Percentiles rank a stretch among this genome's conserved stretches.
Evolutionary conservation across 2,797 vertebrate genomes (phyloP).

Genomic region (Squalus acanthias): DNA sequence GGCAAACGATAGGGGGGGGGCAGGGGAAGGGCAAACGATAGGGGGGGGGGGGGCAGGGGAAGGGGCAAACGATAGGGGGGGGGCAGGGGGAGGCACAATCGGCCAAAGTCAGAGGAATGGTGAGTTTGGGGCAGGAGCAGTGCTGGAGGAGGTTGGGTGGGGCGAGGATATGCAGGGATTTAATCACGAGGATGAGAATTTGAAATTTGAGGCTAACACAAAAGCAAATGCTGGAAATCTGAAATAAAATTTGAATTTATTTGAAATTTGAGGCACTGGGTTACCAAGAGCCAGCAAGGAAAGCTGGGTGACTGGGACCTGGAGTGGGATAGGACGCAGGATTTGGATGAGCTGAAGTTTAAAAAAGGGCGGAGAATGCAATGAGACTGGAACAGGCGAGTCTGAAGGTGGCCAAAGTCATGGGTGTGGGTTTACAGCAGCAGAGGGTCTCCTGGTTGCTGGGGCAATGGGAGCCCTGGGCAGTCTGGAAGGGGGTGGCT

Average conservation of each 20-base stretch:
- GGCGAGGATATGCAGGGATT: rapidly evolving
- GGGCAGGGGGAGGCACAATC: background rate
- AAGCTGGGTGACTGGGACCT: no score
- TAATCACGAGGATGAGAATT: background rate
- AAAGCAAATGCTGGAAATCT: no score
- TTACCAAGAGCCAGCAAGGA: background rate
- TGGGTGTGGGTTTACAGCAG: background rate
- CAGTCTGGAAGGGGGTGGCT: no score
- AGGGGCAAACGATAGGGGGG: background rate
- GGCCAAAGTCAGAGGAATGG: background rate
- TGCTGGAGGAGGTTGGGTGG: background rate
- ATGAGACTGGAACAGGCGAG: background rate
- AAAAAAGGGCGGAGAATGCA: no score
- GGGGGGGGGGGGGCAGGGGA: background rate
- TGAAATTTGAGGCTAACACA: no score
- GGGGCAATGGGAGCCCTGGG: background rate
- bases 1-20: no score
- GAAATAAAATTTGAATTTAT: no score
- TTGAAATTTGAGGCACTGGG: background rate
- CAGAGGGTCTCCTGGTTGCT: background rate
- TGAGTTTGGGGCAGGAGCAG: background rate
- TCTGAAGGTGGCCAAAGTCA: background rate
- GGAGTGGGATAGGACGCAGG: background rate
- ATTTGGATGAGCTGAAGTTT: background rate
- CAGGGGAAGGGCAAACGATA: no score